phyloP scores from a whole-genome alignment of 2,797 vertebrate genomes.

The Phaenicophaeus curvirostris region DNA sequence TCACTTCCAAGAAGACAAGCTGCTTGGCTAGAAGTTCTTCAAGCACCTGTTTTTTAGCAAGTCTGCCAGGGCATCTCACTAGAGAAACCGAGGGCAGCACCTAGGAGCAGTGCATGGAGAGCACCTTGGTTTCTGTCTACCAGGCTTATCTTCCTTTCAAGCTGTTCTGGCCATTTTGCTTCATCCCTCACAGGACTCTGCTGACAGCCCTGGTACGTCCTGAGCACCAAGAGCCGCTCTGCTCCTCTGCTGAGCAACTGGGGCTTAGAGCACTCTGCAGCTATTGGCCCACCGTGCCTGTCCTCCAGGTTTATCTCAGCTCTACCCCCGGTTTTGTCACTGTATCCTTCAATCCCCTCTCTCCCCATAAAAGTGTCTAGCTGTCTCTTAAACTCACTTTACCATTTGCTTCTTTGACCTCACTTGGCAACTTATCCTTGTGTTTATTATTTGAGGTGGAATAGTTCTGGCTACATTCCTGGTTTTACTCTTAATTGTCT shows the following conservation, averaged over 20 bases:
- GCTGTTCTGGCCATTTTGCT: not conserved
- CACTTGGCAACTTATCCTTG: slow-evolving; percentile 63
- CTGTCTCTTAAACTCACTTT: slow-evolving; percentile 64
- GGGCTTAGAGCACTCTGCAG: not conserved
- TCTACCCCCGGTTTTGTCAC: slow-evolving; percentile 37
- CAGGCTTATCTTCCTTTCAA: not conserved
- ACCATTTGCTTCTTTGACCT: slow-evolving; percentile 65
- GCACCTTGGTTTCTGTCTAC: not conserved
- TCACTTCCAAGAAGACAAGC: not conserved
- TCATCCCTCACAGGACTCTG: not conserved
- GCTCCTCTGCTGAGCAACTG: not conserved
- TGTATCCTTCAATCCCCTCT: slow-evolving; percentile 65
- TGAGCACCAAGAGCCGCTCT: not conserved
- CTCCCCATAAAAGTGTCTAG: slow-evolving; percentile 63
- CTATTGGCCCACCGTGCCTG: slow-evolving; percentile 6
- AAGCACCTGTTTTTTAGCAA: not conserved
- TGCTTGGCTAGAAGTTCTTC: not conserved
- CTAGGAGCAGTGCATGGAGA: not conserved
- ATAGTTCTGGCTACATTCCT: slow-evolving; percentile 53
- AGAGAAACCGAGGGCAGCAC: not conserved
- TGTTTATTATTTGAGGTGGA: slow-evolving; percentile 67
- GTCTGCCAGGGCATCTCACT: not conserved
- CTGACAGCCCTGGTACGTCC: not conserved
- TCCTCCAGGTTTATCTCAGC: slow-evolving; percentile 50
- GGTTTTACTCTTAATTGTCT: slow-evolving; percentile 48